Evolutionary conservation across 2,888 invertebrate species (phyloP).

Genomic region (Plebejus argus): DNA sequence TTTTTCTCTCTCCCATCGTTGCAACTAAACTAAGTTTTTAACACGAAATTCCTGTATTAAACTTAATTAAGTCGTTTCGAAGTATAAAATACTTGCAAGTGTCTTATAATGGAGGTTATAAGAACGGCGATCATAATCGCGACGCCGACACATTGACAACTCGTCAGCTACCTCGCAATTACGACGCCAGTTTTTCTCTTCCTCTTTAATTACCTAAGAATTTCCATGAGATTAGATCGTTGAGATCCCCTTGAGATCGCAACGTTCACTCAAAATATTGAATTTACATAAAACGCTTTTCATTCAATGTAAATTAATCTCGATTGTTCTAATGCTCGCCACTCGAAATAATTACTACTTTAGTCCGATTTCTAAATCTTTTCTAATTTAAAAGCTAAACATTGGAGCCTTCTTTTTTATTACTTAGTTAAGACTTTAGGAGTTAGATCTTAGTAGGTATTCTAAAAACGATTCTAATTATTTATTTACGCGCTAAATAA

Average conservation of each 20-base stretch:
- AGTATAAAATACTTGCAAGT: constrained; percentile 1
- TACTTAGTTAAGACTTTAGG: not conserved
- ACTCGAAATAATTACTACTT: constrained; percentile 25
- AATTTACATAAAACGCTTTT: constrained; percentile 58
- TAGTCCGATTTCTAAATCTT: not conserved
- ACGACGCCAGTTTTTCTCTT: constrained; percentile 60
- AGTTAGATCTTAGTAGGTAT: not conserved
- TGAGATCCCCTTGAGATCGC: constrained; percentile 45
- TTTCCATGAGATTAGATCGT: constrained; percentile 49
- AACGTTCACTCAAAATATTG: constrained; percentile 60
- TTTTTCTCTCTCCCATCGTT: not conserved
- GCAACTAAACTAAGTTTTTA: not conserved
- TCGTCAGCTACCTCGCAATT: constrained; percentile 46
- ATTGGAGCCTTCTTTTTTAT: not conserved
- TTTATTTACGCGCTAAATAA: no score
- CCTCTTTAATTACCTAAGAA: constrained; percentile 64
- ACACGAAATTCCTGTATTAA: constrained; percentile 10
- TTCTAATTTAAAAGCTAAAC: not conserved
- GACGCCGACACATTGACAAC: constrained; percentile 41
- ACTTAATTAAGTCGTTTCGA: constrained; percentile 2
- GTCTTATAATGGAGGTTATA: constrained; percentile 15
- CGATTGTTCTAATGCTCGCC: constrained; percentile 26
- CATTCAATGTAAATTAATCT: constrained; percentile 56
- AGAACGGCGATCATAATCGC: constrained; percentile 34
- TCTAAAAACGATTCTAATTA: no score